Base-by-base conservation (phyloP, 2,797 vertebrate species). In the Danio jaintianensis region DNA sequence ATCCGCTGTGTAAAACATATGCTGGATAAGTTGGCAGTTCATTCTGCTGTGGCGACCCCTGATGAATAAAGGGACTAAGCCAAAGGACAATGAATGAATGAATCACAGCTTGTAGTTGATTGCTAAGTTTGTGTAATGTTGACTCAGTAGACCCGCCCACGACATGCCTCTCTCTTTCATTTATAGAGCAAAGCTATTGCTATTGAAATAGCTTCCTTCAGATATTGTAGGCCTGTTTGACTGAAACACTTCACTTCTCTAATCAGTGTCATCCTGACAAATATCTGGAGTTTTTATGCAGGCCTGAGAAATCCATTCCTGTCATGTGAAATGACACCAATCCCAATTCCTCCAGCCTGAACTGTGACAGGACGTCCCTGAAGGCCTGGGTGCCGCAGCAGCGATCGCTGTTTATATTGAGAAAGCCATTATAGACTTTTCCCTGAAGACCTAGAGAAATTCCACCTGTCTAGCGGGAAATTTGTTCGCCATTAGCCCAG, bases 251-350 rank as follows among this genome's bases (percentile, higher is more conserved):
- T 72, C 8, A 18, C n/a, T 2, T 36, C 11, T 55, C 53, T 73
- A 72, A 82, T 66, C 68, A 82, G 18, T 78, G 52, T 72, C 80
- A 72, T 71, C 43, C 58, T 64, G 42, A 78, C 38, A 48, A 48
- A 82, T 71, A 58, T 59, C n/a, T 50, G 42, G 15, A n/a, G 48
- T 70, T 78, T 78, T 59, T 77, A 64, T 15, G 6, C 61, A 43
- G 10, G 53, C 40, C 16, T 18, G 52, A 78, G 18, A 52, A 64
- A n/a, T 72, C 59, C 15, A 66, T 50, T 68, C 2, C 59, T 18
- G 36, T 29, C 45, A 36, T 42, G 38, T 43, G 22, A 48, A 71
- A 48, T 77, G 29, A 56, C 40, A 50, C 3, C 61, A 56, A 38
- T 66, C 52, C 20, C 18, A 36, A 11, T 59, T 79, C 59, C 59